Conservation (phyloP, 2,113 vertebrate species). For the Catharus fuscescens region DNA sequence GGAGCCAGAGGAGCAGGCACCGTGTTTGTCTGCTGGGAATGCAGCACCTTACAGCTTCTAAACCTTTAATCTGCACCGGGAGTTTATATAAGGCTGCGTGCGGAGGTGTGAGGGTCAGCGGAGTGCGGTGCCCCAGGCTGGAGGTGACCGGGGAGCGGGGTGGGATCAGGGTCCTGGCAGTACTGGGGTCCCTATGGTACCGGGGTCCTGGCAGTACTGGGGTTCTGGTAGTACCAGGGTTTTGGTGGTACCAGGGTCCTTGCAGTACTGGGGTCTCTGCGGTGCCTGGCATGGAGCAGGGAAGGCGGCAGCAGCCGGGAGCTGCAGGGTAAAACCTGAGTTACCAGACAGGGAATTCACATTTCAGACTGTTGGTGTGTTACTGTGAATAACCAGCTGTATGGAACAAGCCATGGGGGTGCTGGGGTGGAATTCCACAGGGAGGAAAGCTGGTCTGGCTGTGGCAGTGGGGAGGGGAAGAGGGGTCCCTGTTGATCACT, state of each 20-base stretch:
- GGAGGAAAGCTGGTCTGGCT: background rate
- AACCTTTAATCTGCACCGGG: background rate
- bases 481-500: fast-evolving
- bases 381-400: background rate
- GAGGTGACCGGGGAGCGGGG: background rate
- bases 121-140: background rate
- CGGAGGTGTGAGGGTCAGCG: background rate
- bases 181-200: no score
- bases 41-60: background rate
- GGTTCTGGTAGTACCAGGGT: no score
- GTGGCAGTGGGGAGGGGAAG: background rate
- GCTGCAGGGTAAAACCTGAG: no score
- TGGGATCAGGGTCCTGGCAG: no score
- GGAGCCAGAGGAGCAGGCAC: background rate
- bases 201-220: no score
- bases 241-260: no score
- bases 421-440: background rate
- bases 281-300: background rate
- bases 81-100: background rate
- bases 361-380: fast-evolving
- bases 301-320: background rate
- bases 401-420: background rate
- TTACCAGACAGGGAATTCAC: no score
- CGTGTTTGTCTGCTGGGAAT: background rate
- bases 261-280: no score